phyloP scores from a whole-genome alignment of 2,888 invertebrate species.

The Apotomis turbidana region DNA sequence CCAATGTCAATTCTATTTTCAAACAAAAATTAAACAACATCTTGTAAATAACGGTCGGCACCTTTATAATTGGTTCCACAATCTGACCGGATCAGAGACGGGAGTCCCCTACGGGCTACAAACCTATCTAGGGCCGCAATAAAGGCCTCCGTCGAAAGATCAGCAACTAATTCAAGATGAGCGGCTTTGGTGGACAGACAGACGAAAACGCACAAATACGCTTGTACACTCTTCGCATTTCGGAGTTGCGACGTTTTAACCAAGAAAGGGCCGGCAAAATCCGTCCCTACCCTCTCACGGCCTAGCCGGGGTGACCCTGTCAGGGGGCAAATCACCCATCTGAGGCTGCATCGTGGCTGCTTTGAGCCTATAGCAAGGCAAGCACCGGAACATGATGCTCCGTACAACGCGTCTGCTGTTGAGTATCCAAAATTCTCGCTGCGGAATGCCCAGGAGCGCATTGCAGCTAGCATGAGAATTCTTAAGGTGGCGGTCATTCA shows the following conservation, averaged over 20 bases:
- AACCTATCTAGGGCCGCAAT: too few species aligned
- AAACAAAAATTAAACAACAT: not conserved
- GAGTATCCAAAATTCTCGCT: slow-evolving; percentile 8
- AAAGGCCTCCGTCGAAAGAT: too few species aligned
- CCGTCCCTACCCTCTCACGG: too few species aligned
- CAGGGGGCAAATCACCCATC: too few species aligned
- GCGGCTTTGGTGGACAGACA: too few species aligned
- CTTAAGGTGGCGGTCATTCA: not conserved
- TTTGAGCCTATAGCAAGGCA: slow-evolving; percentile 1
- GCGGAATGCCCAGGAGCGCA: not conserved
- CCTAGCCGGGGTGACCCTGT: too few species aligned
- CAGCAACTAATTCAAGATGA: too few species aligned
- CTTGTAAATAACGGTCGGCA: not conserved
- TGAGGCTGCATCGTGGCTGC: slow-evolving; percentile 1
- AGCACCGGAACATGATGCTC: not conserved
- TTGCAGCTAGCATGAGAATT: slow-evolving; percentile 10
- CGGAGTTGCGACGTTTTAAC: too few species aligned
- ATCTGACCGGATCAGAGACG: slow-evolving; percentile 6
- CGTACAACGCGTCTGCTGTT: not conserved
- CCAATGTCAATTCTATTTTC: not conserved
- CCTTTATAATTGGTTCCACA: not conserved
- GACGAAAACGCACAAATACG: too few species aligned
- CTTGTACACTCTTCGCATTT: too few species aligned
- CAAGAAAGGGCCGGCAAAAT: too few species aligned
- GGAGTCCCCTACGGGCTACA: too few species aligned